Evolutionary conservation across 1,140 invertebrate genomes (phyloP), one percentile per base, ranked within the genome.

Genomic region (Hypothenemus hampei): DNA sequence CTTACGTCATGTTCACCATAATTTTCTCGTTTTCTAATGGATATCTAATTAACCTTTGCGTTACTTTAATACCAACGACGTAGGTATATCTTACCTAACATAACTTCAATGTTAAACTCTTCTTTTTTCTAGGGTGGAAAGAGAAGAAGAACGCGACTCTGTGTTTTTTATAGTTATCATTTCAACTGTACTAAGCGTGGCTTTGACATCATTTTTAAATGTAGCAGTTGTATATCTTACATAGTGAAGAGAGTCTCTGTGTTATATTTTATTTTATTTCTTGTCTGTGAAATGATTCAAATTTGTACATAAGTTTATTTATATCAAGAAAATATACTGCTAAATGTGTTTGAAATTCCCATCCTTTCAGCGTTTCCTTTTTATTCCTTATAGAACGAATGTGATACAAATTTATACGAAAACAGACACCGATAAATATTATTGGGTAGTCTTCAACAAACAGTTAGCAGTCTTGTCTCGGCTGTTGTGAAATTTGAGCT

Each of bases 11-110:
- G 11, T 58, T 61, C 19, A 52, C 48, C 1, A 54, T 61, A 6
- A 6, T 50, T 22, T 54, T 61, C 46, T 33, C 31, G 3, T 61
- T 61, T 26, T 53, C 49, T 2, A 61, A 61, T 29, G 59, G 59
- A 11, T 58, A 61, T 43, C 22, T 61, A 15, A 49, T 61, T 22
- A 61, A 54, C 33, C 39, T 61, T 11, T 58, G 55, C 40, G 50
- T 58, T 10, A 44, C 41, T 1, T 22, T 54, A 8, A 24, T 61
- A 3, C 55, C 55, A 10, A 48, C 35, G 43, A 43, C 20, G 53
- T 56, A 48, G 33, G 36, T 41, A 48, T 10, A 16, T 18, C 3
- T 46, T 3, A n/a, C 31, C 16, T 37, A 37, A 13, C 10, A n/a
- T n/a, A n/a, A n/a, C n/a, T n/a, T n/a, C n/a, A n/a, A 31, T 13